These are phyloP conservation scores for Diplodus puntazzo DNA, from an alignment of 2,797 vertebrate species.

Conservation along the genomic window DNA sequence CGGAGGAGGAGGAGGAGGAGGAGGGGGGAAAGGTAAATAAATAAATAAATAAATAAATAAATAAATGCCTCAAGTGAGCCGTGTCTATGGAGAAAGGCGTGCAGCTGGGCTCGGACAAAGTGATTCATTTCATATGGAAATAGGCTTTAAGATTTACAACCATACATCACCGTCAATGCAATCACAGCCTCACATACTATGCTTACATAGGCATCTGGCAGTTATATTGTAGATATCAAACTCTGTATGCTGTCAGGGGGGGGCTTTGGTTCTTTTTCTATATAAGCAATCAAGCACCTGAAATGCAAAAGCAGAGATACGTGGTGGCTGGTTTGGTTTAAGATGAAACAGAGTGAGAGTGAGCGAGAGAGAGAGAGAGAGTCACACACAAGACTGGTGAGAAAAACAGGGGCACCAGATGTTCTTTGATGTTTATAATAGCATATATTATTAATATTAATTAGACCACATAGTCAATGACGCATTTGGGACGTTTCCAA, in stretches of 20 bases:
- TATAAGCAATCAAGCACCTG: slow-evolving; percentile 71
- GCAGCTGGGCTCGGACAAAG: slow-evolving; percentile 77
- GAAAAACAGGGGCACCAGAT: slow-evolving; percentile 99
- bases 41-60: slow-evolving; percentile 60
- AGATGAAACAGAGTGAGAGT: slow-evolving; percentile 80
- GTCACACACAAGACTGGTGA: slow-evolving; percentile 92
- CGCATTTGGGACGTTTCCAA: slow-evolving; percentile 99
- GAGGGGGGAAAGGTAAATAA: slow-evolving; percentile 54
- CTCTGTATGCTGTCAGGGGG: slow-evolving; percentile 32
- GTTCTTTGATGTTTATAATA: slow-evolving; percentile 99
- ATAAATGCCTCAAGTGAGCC: slow-evolving; percentile 73
- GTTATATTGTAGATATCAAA: slow-evolving; percentile 78
- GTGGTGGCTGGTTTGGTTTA: slow-evolving; percentile 77
- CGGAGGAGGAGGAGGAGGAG: too few species aligned
- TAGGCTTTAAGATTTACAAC: slow-evolving; percentile 80
- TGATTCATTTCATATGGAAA: slow-evolving; percentile 86
- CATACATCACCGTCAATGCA: slow-evolving; percentile 78
- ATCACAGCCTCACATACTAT: slow-evolving; percentile 73
- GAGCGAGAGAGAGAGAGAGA: slow-evolving; percentile 48
- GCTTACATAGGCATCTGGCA: slow-evolving; percentile 77
- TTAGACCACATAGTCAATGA: slow-evolving; percentile 99
- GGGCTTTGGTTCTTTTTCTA: slow-evolving; percentile 51
- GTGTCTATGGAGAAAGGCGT: slow-evolving; percentile 65
- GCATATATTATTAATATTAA: slow-evolving; percentile 99
- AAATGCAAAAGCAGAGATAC: slow-evolving; percentile 76